Evolutionary conservation across 2,797 vertebrate genomes (phyloP), one percentile per base, ranked within the genome.

Genomic region (Myotis pilosus): DNA sequence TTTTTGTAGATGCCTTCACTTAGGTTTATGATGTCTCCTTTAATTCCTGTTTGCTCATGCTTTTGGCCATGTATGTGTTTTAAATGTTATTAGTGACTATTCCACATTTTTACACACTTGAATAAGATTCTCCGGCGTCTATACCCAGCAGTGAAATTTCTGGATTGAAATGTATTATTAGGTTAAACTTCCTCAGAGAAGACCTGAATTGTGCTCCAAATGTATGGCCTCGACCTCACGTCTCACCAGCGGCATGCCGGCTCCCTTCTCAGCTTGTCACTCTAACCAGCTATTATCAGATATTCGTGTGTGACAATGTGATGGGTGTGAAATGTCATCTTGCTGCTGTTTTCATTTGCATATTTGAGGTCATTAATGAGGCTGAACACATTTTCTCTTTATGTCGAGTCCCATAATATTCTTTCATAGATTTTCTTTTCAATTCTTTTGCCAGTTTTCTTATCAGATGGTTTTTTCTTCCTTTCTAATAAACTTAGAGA

Each of bases 141-240:
- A 22, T 47, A 28, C n/a, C 23, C 76, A 72, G 53, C 64, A 66
- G 79, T 36, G 72, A 79, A 38, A 49, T 55, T 91, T 92, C 36
- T 33, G 22, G 25, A 6, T 23, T 55, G 75, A 49, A 79, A 38
- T 28, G 17, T 17, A 28, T 5, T 41, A 68, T 41, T 17, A 8
- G 20, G 7, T 19, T 78, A 8, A 80, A 5, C 6, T 49, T 53
- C 30, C 23, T 33, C 47, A 20, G 10, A 30, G 4, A 11, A 23
- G 15, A 30, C 20, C 22, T 11, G 28, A 23, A 11, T 60, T 17
- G 17, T 13, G 55, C 36, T 74, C 33, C 53, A 11, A 2, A 41
- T 9, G 19, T 16, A 36, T 33, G 13, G 9, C 9, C 17, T 16
- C 16, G 15, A 2, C 1, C 11, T 47, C 36, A 25, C n/a, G 1